Evolutionary conservation across 1,140 invertebrate genomes (phyloP), one percentile per base, ranked within the genome.

Genomic region (Ephestia elutella): DNA sequence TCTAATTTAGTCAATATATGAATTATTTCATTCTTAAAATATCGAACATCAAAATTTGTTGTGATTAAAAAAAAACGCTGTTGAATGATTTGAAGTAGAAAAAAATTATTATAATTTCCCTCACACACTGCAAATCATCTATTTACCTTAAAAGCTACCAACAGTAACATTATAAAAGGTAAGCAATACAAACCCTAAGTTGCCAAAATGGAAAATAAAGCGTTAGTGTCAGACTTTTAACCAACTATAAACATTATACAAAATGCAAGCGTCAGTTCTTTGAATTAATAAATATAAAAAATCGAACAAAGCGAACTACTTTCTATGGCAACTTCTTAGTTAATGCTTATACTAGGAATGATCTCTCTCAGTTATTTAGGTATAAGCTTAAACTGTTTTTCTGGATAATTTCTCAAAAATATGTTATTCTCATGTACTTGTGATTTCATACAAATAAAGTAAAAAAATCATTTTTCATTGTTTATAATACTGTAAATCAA

Each of bases 161-260:
- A 83, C 80, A 83, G 81, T 77, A 82, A 82, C 79, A 83, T 82
- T 65, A 71, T 57, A 66, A 82, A 86, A 80, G 74, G 63, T 83
- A 84, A 86, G 81, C 81, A 84, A 86, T 78, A 80, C 69, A 66
- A 70, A 72, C 74, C 67, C 69, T 62, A 67, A 68, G 73, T 71
- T 82, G 75, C 77, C 77, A 79, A 59, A 69, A 48, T 58, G 53
- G 69, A 63, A 73, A 71, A 64, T 66, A 64, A 68, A 68, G 63
- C 62, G 59, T 62, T 49, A 50, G 57, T 61, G 54, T 66, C 66
- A 71, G 69, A 71, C 69, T 68, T 64, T 56, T 56, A 54, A 57
- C 66, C 60, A 68, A 63, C 49, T 72, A 78, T 75, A 69, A 74
- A 82, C 73, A 81, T 61, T 81, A 58, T 58, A 48, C 9, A 60